Evolutionary conservation across 2,888 invertebrate genomes (phyloP).

Genomic region (Gymnoscelis rufifasciata): DNA sequence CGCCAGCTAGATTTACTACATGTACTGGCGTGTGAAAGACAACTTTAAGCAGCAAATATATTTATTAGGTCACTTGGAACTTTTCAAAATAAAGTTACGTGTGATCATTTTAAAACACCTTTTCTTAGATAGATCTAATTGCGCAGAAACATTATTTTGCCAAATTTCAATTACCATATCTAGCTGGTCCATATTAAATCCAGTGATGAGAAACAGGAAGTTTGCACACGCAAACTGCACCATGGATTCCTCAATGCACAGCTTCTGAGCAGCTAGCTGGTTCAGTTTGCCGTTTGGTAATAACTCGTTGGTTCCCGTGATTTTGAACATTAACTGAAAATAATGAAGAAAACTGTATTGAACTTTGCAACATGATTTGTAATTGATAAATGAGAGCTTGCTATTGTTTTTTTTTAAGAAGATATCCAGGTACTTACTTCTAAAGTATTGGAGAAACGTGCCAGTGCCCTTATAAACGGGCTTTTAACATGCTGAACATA

Average conservation of each 20-base stretch:
- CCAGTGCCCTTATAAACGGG: constrained; percentile 67
- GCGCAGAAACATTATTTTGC: no score
- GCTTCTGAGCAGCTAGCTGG: constrained; percentile 59
- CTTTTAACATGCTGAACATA: constrained; percentile 69
- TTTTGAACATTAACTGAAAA: constrained; percentile 56
- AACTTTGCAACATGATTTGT: no score
- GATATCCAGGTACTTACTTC: no score
- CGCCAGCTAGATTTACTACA: no score
- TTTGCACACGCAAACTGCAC: constrained; percentile 80
- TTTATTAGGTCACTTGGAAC: no score
- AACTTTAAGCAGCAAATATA: no score
- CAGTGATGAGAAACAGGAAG: constrained; percentile 80
- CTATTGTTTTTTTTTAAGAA: no score
- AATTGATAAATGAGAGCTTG: no score
- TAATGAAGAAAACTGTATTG: not conserved
- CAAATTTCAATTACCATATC: constrained; percentile 57
- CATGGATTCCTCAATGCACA: constrained; percentile 72
- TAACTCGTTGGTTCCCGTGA: constrained; percentile 76
- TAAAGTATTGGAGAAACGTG: constrained; percentile 63
- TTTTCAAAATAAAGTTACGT: no score
- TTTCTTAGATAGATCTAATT: no score
- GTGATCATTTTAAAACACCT: no score
- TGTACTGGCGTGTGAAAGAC: no score
- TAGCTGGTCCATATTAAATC: constrained; percentile 72
- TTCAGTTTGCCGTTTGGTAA: constrained; percentile 76